Evolutionary conservation across 1,140 invertebrate species (phyloP), one percentile per base, ranked within the genome.

Genomic region (Sarcophaga bullata): DNA sequence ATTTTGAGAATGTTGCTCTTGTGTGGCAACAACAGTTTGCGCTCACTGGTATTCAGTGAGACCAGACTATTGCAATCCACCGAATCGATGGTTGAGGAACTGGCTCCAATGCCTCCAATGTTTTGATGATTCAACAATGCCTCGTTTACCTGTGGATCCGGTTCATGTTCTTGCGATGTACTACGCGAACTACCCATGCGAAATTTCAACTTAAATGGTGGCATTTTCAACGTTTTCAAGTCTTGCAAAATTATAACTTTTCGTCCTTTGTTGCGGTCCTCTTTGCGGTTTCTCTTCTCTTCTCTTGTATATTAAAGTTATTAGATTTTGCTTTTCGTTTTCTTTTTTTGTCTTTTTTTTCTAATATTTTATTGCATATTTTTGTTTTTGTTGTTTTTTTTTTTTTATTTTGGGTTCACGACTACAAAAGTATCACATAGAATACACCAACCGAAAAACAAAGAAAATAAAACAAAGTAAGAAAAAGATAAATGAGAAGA

Each of bases 161-260:
- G 85, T 85, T 90, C 89, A 73, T 87, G 87, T 84, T 90, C 89
- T 84, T 90, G 89, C 80, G 89, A 90, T 19, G 88, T 88, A 80
- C 87, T 90, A 11, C 89, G 84, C n/a, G 89, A 90, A 82, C 89
- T 85, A 76, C 89, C 89, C 88, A 90, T 90, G 78, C 89, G 89
- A 85, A 90, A 90, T 84, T 90, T 90, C 10, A 90, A 85, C 83
- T 90, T 90, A 80, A 90, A 90, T 19, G 89, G 89, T 52, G 89
- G 89, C 89, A 90, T 90, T 72, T 5, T 83, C 17, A 50, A 76
- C 46, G 46, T 25, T 80, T 48, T 73, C 25, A 6, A 73, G n/a
- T n/a, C n/a, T n/a, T n/a, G n/a, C n/a, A n/a, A n/a, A n/a, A 47
- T 25, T 73, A 73, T 54, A n/a, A n/a, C 8, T 19, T 4, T 68